Evolutionary conservation across 2,888 invertebrate genomes (phyloP).

Genomic region (Idaea dimidiata): DNA sequence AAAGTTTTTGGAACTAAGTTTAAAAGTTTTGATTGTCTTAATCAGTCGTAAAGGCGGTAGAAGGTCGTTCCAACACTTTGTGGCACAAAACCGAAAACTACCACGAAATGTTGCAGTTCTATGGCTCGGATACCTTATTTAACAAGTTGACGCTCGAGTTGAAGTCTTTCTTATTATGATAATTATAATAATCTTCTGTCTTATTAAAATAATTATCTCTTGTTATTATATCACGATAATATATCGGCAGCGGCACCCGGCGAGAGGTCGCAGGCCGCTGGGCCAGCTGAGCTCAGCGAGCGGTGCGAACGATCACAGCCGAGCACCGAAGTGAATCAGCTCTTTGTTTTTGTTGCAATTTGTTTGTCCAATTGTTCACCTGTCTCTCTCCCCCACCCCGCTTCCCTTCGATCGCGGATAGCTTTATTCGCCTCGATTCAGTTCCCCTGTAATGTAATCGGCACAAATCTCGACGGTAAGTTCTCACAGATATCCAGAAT

Average conservation of each 20-base stretch:
- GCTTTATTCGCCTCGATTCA: conserved; percentile 42
- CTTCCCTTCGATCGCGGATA: conserved; percentile 24
- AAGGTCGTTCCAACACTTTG: too few relatives aligned
- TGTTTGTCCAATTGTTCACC: conserved; percentile 43
- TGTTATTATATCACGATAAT: too few relatives aligned
- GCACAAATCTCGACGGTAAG: conserved; percentile 31
- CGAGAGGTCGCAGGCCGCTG: background rate
- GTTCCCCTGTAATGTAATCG: conserved; percentile 39
- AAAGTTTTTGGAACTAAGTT: too few relatives aligned
- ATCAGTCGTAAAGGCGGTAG: too few relatives aligned
- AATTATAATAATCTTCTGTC: too few relatives aligned
- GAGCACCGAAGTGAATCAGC: conserved; percentile 35
- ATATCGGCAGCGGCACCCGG: background rate
- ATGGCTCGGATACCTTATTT: too few relatives aligned
- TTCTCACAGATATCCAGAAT: conserved; percentile 64
- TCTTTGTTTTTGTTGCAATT: conserved; percentile 53
- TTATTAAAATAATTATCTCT: too few relatives aligned
- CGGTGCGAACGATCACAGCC: conserved; percentile 21
- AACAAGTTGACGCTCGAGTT: too few relatives aligned
- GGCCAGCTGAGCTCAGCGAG: conserved; percentile 5
- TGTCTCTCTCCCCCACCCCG: conserved; percentile 26
- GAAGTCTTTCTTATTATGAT: too few relatives aligned
- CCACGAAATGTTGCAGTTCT: too few relatives aligned
- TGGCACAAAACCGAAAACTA: too few relatives aligned
- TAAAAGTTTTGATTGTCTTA: too few relatives aligned